Evolutionary conservation across 2,888 invertebrate species (phyloP).

Genomic region (Eilema sororculum): DNA sequence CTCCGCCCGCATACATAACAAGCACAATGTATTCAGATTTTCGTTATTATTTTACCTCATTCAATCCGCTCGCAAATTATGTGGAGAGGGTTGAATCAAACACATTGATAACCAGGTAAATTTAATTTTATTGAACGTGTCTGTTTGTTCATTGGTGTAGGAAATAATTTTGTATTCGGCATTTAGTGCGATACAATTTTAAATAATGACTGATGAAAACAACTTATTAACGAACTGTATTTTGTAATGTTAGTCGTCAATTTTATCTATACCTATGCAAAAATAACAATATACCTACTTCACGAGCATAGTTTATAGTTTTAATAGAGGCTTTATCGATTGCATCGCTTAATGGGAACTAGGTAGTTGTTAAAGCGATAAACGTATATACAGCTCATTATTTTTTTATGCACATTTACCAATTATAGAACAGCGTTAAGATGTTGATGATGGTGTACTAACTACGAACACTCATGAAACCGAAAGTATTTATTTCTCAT

Average conservation of each 20-base stretch:
- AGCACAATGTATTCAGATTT: conserved; percentile 72
- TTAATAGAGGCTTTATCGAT: conserved; percentile 25
- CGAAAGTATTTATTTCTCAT: background rate
- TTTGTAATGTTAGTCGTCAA: background rate
- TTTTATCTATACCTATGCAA: background rate
- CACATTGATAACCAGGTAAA: conserved; percentile 65
- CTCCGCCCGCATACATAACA: conserved; percentile 66
- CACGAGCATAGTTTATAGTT: conserved; percentile 15
- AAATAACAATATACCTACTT: background rate
- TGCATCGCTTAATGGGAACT: background rate
- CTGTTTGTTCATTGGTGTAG: conserved; percentile 53
- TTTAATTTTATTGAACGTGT: conserved; percentile 63
- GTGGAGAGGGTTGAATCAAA: conserved; percentile 65
- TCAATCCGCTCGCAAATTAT: conserved; percentile 68
- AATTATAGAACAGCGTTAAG: background rate
- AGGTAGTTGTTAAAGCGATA: conserved; percentile 1
- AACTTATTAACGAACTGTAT: no score
- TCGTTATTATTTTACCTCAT: conserved; percentile 78
- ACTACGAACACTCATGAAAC: background rate
- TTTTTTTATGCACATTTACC: background rate
- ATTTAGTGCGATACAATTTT: conserved; percentile 27
- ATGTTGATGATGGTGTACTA: background rate
- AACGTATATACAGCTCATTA: conserved; percentile 2
- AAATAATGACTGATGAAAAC: background rate
- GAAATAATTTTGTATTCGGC: conserved; percentile 53